Percentiles rank a stretch among this genome's conserved stretches.
These are phyloP conservation scores for Lacanobia oleracea DNA, from an alignment of 2,888 invertebrate genomes.

Conservation along the genomic window DNA sequence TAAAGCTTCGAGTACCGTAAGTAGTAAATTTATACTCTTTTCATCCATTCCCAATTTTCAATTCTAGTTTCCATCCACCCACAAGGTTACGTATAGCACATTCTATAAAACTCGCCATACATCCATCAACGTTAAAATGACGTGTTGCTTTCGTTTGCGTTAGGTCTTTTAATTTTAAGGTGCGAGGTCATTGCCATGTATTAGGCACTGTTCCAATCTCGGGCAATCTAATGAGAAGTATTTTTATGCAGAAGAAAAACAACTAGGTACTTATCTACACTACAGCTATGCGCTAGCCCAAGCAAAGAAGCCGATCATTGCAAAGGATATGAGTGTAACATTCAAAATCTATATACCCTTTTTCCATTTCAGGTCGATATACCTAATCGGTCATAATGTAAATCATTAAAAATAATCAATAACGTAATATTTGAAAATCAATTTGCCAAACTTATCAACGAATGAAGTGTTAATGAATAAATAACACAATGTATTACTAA, in stretches of 20 bases:
- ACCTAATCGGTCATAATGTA: no score
- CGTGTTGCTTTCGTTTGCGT: conserved; percentile 42
- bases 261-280: neutral
- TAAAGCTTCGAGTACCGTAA: neutral
- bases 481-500: neutral
- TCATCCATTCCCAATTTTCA: neutral
- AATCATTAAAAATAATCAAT: no score
- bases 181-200: conserved; percentile 58
- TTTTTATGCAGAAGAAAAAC: conserved; percentile 29
- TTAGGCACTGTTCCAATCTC: conserved; percentile 54
- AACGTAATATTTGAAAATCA: neutral
- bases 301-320: neutral
- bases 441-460: neutral
- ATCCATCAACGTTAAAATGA: conserved; percentile 32
- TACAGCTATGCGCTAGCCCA: neutral
- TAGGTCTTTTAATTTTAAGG: conserved; percentile 42
- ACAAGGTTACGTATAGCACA: conserved; percentile 3
- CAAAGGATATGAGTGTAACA: neutral
- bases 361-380: neutral
- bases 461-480: no score
- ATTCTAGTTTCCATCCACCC: neutral
- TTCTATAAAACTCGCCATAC: conserved; percentile 14
- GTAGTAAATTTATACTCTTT: neutral
- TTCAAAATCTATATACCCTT: neutral
- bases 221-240: conserved; percentile 25